A percentile compares a stretch with the other conserved stretches of the same genome.
phyloP scores from a whole-genome alignment of 2,797 vertebrate species.

The Rhinella marina region DNA sequence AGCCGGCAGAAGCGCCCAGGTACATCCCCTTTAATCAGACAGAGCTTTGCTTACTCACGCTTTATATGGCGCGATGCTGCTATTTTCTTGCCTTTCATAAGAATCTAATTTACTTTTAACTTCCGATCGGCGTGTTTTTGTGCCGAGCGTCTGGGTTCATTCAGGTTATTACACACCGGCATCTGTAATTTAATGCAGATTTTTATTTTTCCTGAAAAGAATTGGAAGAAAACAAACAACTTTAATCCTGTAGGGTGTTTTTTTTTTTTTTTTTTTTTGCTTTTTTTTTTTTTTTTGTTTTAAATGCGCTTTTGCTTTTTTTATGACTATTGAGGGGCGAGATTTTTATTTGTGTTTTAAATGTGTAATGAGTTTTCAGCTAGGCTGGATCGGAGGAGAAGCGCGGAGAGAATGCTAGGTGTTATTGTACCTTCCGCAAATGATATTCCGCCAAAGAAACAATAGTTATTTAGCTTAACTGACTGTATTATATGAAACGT shows the following conservation, averaged over 20 bases:
- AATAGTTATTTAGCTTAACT: slow-evolving; percentile 13
- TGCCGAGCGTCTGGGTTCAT: not conserved
- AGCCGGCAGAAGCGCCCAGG: not conserved
- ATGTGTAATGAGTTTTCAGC: slow-evolving; percentile 45
- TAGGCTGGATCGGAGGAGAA: not conserved
- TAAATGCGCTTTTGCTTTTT: slow-evolving; percentile 24
- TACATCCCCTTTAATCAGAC: not conserved
- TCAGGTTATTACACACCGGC: slow-evolving; percentile 29
- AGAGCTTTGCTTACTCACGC: not conserved
- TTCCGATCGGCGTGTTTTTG: not conserved
- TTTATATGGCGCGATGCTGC: not conserved
- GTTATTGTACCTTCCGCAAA: not conserved
- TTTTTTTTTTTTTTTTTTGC: not conserved
- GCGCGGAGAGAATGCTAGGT: not conserved
- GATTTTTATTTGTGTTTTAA: slow-evolving; percentile 37
- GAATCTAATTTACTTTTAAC: not conserved
- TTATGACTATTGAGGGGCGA: slow-evolving; percentile 39
- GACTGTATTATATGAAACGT: slow-evolving; percentile 6
- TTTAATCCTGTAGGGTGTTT: slow-evolving; percentile 11
- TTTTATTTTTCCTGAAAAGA: slow-evolving; percentile 53
- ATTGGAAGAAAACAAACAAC: slow-evolving; percentile 29
- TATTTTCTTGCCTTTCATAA: not conserved
- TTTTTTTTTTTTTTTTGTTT: slow-evolving; percentile 7
- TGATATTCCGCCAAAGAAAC: not conserved
- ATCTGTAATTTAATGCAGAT: slow-evolving; percentile 39